A percentile compares a stretch with the other conserved stretches of the same genome.
phyloP scores from a whole-genome alignment of 1,140 invertebrate genomes.

The Drosophila tani region DNA sequence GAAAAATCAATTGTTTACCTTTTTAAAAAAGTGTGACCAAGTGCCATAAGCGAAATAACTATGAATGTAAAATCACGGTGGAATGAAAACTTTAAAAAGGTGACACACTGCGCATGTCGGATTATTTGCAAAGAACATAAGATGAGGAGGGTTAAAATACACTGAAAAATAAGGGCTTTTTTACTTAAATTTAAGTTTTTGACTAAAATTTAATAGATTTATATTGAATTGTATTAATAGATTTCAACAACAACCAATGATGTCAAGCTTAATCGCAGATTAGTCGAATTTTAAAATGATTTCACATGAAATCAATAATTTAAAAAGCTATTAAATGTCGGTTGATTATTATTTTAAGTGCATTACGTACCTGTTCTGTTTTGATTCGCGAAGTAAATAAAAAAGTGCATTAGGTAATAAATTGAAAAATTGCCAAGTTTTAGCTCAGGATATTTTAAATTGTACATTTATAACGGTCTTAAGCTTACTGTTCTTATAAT shows the following conservation, averaged over 20 bases:
- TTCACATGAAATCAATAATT: not conserved
- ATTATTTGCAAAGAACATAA: slow-evolving; percentile 4
- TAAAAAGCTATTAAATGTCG: not conserved
- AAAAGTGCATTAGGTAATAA: slow-evolving; percentile 41
- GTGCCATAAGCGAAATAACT: slow-evolving; percentile 5
- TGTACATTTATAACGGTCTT: not conserved
- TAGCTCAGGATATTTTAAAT: not conserved
- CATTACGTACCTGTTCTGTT: slow-evolving; percentile 33
- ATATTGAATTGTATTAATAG: not conserved
- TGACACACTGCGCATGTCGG: slow-evolving; percentile 25
- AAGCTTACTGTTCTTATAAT: not conserved
- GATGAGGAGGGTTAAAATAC: slow-evolving; percentile 11
- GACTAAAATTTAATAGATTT: not conserved
- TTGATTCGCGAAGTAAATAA: slow-evolving; percentile 30
- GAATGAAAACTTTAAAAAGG: slow-evolving; percentile 6
- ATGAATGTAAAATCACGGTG: slow-evolving; percentile 1
- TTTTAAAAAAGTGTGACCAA: slow-evolving; percentile 52
- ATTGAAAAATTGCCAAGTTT: not conserved
- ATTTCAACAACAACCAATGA: not conserved
- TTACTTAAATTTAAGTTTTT: too few relatives aligned
- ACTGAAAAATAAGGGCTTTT: not conserved
- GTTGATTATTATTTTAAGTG: slow-evolving; percentile 4
- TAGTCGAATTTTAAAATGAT: too few relatives aligned
- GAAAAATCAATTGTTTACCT: slow-evolving; percentile 80
- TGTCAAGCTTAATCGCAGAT: too few relatives aligned